Conservation (phyloP, 2,113 vertebrate species). For the Gallinago paraguaiae region DNA sequence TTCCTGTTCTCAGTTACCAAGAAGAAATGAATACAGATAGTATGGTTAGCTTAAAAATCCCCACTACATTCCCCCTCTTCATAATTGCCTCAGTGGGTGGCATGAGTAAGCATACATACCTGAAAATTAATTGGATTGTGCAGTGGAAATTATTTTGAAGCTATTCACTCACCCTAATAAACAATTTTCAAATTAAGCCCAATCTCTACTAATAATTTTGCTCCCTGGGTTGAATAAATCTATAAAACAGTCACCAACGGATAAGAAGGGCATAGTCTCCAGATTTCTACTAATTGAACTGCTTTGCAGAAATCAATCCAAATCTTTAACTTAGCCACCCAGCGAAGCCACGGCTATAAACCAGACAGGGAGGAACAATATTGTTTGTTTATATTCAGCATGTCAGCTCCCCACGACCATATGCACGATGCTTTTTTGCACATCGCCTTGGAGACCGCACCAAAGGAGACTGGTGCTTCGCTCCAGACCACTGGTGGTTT, state of each 20-base stretch:
- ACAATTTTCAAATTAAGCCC: conserved; percentile 61
- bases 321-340: not conserved
- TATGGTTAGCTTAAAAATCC: not conserved
- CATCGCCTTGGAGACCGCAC: not conserved
- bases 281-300: conserved; percentile 41
- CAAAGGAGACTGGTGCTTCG: not conserved
- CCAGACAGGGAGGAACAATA: not conserved
- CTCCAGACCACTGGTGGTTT: not conserved
- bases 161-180: conserved; percentile 63
- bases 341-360: not conserved
- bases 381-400: not conserved
- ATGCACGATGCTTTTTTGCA: not conserved
- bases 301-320: conserved; percentile 44
- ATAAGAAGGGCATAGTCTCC: not conserved
- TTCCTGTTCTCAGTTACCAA: conserved; percentile 24
- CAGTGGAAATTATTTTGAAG: conserved; percentile 62
- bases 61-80: not conserved
- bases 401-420: not conserved
- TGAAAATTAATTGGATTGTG: conserved; percentile 64
- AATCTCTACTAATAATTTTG: conserved; percentile 56
- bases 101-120: conserved; percentile 46
- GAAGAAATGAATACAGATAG: not conserved
- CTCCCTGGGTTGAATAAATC: conserved; percentile 61
- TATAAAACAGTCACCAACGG: conserved; percentile 29
- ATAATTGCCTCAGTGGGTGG: conserved; percentile 55